Evolutionary conservation across 2,888 invertebrate species (phyloP).

Genomic region (Toxonevra muliebris): DNA sequence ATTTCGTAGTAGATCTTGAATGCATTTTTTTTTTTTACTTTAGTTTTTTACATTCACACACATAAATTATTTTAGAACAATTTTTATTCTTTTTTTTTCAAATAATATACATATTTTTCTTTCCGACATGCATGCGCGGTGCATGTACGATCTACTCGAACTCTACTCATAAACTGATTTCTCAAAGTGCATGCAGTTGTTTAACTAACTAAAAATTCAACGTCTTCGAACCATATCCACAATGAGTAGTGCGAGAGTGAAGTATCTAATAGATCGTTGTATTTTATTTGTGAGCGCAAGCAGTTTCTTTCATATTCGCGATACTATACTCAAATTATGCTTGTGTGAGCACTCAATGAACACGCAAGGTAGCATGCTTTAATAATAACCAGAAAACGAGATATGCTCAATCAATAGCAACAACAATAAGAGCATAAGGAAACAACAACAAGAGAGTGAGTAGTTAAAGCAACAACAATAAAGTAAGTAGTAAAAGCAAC

Average conservation of each 20-base stretch:
- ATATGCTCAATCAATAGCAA: background rate
- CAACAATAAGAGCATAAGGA: background rate
- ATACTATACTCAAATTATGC: background rate
- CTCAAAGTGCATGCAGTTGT: slow-evolving; percentile 38
- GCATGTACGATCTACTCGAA: slow-evolving; percentile 57
- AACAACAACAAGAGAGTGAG: background rate
- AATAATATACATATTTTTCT: slow-evolving; percentile 27
- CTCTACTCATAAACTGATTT: slow-evolving; percentile 63
- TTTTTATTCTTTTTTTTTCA: slow-evolving; percentile 25
- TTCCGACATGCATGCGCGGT: slow-evolving; percentile 42
- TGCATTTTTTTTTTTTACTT: slow-evolving; percentile 25
- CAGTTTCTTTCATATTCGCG: background rate
- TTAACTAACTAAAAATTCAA: slow-evolving; percentile 54
- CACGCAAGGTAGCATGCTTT: background rate
- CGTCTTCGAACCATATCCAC: too few relatives aligned
- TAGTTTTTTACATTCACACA: slow-evolving; percentile 21
- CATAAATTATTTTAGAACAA: background rate
- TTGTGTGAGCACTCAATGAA: background rate
- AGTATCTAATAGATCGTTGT: too few relatives aligned
- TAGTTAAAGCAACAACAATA: background rate
- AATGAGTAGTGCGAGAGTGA: too few relatives aligned
- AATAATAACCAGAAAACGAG: background rate
- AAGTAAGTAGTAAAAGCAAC: background rate
- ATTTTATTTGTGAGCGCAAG: too few relatives aligned
- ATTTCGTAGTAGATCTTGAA: slow-evolving; percentile 35